Evolutionary conservation across 2,113 vertebrate genomes (phyloP), one percentile per base, ranked within the genome.

Genomic region (Macrotus californicus): DNA sequence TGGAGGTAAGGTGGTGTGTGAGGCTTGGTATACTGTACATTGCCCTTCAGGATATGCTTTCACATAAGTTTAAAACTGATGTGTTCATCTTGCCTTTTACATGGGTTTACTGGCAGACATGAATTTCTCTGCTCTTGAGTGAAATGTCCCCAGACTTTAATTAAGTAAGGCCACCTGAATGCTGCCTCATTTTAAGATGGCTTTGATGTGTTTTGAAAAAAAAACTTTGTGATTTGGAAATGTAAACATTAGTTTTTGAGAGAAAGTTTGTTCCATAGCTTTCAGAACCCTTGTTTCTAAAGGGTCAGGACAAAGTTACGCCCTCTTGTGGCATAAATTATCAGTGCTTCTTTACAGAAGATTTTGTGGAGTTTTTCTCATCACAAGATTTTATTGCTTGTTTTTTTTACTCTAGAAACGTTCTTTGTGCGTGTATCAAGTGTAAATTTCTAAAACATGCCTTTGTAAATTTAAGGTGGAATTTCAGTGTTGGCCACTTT

Each of bases 401-500:
- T 61, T 83, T 89, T 86, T 92, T 85, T 87, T 31, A n/a, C 2
- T 85, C 41, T 93, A 66, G 73, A 67, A 69, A 41, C 66, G 26
- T 76, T 94, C 39, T 95, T 41, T 94, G 16, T 95, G 79, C 89
- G 75, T 94, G 66, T 67, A 95, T 66, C 76, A 88, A 77, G 70
- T 72, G 5, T 95, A 94, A 94, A 67, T 85, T 98, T 97, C 93
- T 97, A 93, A 94, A 97, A 91, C 16, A 72, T 48, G 54, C 72
- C 15, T 97, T 89, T 97, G 77, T 98, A 67, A 97, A 91, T 98
- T 98, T 96, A 96, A 99, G 99, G 98, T 99, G 99, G 99, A 99
- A 99, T 98, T 99, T 99, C 98, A 99, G 99, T 7, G 99, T 99
- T 72, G 99, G 99, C 79, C 99, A 99, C 98, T 99, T 99, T 89